Conservation (phyloP, 2,113 vertebrate genomes). For the Lethenteron reissneri region DNA sequence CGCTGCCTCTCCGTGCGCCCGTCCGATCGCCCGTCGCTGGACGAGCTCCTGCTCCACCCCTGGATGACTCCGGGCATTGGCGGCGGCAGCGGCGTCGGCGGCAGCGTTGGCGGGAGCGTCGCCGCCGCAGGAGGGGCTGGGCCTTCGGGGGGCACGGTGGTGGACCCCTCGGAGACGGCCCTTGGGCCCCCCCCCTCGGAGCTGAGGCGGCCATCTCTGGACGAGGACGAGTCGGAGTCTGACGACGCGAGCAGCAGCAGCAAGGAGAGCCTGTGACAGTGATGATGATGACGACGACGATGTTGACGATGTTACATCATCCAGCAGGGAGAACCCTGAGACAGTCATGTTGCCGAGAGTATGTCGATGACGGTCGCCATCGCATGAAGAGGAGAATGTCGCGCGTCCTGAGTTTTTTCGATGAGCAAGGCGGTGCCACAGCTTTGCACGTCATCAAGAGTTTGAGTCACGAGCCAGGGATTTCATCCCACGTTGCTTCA, state of each 20-base stretch:
- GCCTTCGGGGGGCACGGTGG: too few species aligned
- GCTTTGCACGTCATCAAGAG: too few species aligned
- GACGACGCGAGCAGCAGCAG: not conserved
- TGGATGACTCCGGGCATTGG: slow-evolving; percentile 27
- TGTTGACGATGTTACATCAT: not conserved
- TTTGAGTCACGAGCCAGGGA: too few species aligned
- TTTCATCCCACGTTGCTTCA: too few species aligned
- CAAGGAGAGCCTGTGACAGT: slow-evolving; percentile 2
- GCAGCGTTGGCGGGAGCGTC: too few species aligned
- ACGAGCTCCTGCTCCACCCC: slow-evolving; percentile 37
- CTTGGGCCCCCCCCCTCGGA: not conserved
- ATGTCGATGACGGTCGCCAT: too few species aligned
- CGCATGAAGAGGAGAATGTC: too few species aligned
- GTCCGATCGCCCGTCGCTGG: slow-evolving; percentile 33
- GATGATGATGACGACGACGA: not conserved
- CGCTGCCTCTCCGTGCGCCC: slow-evolving; percentile 38
- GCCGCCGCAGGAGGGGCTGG: too few species aligned
- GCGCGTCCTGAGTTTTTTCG: too few species aligned
- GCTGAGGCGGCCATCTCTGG: not conserved
- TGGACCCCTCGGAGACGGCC: not conserved
- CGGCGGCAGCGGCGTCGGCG: slow-evolving; percentile 5
- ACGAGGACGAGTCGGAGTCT: slow-evolving; percentile 1
- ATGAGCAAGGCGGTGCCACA: too few species aligned
- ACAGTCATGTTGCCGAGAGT: too few species aligned
- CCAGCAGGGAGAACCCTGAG: too few species aligned